phyloP scores from a whole-genome alignment of 2,113 vertebrate genomes.

The Zingel zingel region DNA sequence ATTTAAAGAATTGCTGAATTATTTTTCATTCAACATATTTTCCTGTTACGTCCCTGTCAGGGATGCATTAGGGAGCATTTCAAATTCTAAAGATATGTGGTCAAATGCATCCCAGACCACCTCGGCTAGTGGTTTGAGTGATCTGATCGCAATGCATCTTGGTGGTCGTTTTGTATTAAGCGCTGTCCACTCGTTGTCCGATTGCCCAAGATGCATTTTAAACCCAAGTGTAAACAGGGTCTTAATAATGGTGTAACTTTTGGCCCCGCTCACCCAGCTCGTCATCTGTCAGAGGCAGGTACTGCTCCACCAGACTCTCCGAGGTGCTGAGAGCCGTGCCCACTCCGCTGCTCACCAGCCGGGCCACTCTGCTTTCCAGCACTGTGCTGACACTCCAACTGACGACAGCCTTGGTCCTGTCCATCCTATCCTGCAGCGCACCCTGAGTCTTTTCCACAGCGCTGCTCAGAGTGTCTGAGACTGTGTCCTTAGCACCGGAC shows the following conservation, averaged over 20 bases:
- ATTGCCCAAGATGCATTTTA: too few species aligned
- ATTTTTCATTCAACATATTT: too few species aligned
- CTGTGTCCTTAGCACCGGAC: slow-evolving; percentile 88
- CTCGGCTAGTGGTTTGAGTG: too few species aligned
- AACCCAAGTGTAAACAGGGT: too few species aligned
- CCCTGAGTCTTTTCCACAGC: slow-evolving; percentile 89
- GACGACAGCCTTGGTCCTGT: slow-evolving; percentile 88
- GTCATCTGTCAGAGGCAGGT: slow-evolving; percentile 89
- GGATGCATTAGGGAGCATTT: too few species aligned
- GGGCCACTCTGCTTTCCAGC: slow-evolving; percentile 87
- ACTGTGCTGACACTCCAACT: slow-evolving; percentile 89
- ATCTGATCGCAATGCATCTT: too few species aligned
- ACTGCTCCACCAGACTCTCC: slow-evolving; percentile 91
- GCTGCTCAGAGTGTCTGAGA: slow-evolving; percentile 85
- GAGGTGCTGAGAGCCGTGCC: slow-evolving; percentile 90
- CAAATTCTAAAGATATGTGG: too few species aligned
- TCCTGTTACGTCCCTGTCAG: too few species aligned
- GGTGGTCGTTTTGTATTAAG: too few species aligned
- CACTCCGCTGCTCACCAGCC: slow-evolving; percentile 87
- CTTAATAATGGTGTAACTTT: neutral
- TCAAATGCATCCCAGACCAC: too few species aligned
- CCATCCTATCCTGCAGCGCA: slow-evolving; percentile 87
- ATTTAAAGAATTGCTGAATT: too few species aligned
- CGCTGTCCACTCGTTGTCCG: too few species aligned
- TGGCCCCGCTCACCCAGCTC: slow-evolving; percentile 86